These are phyloP conservation scores for Exocentrus adspersus DNA, from an alignment of 2,888 invertebrate species.

Conservation along the genomic window DNA sequence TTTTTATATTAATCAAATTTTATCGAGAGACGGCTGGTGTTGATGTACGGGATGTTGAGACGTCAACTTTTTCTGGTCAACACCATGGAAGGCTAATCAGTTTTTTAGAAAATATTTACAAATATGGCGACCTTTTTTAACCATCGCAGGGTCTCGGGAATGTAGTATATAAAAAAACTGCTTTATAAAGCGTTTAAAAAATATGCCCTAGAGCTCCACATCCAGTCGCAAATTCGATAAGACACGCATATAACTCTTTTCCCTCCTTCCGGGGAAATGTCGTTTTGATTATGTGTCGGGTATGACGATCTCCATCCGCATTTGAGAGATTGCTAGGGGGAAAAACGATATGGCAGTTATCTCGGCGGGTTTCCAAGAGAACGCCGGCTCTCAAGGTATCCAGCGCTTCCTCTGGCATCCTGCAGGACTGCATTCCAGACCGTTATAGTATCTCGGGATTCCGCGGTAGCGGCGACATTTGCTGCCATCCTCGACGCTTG, in stretches of 20 bases:
- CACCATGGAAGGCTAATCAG: too few species aligned
- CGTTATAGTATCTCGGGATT: constrained; percentile 23
- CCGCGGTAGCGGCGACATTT: constrained; percentile 22
- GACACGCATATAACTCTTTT: constrained; percentile 20
- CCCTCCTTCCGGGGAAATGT: constrained; percentile 11
- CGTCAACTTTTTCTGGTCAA: too few species aligned
- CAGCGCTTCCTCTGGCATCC: constrained; percentile 33
- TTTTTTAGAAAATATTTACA: too few species aligned
- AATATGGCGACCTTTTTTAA: too few species aligned
- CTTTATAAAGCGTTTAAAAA: constrained; percentile 11
- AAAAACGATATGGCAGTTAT: constrained; percentile 34
- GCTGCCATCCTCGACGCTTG: neutral
- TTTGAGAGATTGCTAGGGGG: constrained; percentile 17
- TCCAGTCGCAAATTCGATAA: constrained; percentile 4
- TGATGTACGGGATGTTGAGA: too few species aligned
- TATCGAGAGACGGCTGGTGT: too few species aligned
- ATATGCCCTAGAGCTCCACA: neutral
- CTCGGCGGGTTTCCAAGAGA: constrained; percentile 26
- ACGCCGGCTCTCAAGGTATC: constrained; percentile 34
- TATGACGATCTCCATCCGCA: constrained; percentile 17
- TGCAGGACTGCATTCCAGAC: constrained; percentile 17
- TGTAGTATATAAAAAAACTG: too few species aligned
- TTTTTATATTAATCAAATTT: too few species aligned
- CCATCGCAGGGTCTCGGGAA: too few species aligned
- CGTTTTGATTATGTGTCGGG: constrained; percentile 18